These are phyloP conservation scores for Galbula dea DNA, from an alignment of 2,113 vertebrate genomes.

Conservation along the genomic window DNA sequence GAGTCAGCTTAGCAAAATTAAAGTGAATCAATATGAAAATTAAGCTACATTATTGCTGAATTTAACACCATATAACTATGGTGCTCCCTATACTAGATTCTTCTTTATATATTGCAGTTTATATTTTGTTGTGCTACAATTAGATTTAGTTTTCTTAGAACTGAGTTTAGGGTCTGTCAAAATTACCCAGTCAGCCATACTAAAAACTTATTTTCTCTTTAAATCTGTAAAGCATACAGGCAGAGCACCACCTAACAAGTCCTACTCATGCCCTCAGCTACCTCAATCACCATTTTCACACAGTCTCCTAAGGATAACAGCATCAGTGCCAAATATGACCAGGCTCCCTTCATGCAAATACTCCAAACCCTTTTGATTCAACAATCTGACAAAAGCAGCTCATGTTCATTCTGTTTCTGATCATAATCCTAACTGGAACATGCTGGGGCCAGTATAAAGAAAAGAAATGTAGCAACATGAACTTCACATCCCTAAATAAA, in stretches of 20 bases:
- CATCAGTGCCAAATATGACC: background rate
- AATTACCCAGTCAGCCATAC: background rate
- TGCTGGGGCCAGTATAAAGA: background rate
- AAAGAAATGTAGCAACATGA: background rate
- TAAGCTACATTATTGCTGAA: background rate
- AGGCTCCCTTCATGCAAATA: background rate
- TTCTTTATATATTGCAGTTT: background rate
- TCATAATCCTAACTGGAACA: background rate
- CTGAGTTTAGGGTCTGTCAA: background rate
- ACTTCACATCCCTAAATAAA: background rate
- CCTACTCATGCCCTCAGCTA: background rate
- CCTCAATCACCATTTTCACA: background rate
- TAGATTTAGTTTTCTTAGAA: background rate
- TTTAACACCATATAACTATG: background rate
- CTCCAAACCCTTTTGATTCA: background rate
- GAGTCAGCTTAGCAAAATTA: background rate
- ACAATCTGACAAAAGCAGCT: background rate
- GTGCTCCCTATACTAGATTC: background rate
- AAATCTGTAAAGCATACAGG: background rate
- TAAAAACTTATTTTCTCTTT: background rate
- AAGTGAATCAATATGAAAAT: slow-evolving; percentile 20
- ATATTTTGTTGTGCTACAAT: background rate
- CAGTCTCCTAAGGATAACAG: background rate
- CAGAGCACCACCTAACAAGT: background rate
- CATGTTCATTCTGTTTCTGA: background rate